Evolutionary conservation across 2,888 invertebrate species (phyloP).

Genomic region (Chorisops tibialis): DNA sequence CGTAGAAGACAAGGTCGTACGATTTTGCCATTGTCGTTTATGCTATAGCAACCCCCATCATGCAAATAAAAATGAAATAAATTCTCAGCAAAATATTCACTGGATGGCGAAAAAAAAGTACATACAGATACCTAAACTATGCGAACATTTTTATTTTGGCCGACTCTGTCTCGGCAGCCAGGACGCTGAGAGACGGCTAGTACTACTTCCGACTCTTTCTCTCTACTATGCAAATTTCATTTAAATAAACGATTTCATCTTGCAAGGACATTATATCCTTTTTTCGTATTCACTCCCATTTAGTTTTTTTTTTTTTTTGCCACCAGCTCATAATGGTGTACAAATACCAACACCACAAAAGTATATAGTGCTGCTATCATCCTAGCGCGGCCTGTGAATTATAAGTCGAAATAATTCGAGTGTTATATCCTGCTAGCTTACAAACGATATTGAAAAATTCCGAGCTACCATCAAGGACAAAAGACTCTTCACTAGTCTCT

Average conservation of each 20-base stretch:
- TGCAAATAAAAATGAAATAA: too few relatives aligned
- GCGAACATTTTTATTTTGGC: too few relatives aligned
- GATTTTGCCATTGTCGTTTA: too few relatives aligned
- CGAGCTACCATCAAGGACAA: neutral
- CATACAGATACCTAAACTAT: too few relatives aligned
- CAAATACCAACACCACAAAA: neutral
- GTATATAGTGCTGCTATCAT: neutral
- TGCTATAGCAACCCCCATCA: too few relatives aligned
- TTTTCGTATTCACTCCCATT: neutral
- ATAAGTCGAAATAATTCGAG: constrained; percentile 6
- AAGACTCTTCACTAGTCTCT: neutral
- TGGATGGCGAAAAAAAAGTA: too few relatives aligned
- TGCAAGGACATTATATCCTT: neutral
- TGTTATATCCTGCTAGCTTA: neutral
- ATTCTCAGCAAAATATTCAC: too few relatives aligned
- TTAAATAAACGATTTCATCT: constrained; percentile 1
- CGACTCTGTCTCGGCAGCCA: too few relatives aligned
- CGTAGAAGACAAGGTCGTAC: too few relatives aligned
- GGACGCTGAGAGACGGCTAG: too few relatives aligned
- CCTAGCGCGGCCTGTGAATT: too few relatives aligned
- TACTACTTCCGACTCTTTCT: neutral
- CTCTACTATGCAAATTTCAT: constrained; percentile 8
- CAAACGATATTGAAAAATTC: constrained; percentile 15
- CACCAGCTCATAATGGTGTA: neutral
- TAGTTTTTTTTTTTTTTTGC: neutral